A percentile compares a stretch with the other conserved stretches of the same genome.
Evolutionary conservation across 2,888 invertebrate genomes (phyloP).

Genomic region (Eulithis prunata): DNA sequence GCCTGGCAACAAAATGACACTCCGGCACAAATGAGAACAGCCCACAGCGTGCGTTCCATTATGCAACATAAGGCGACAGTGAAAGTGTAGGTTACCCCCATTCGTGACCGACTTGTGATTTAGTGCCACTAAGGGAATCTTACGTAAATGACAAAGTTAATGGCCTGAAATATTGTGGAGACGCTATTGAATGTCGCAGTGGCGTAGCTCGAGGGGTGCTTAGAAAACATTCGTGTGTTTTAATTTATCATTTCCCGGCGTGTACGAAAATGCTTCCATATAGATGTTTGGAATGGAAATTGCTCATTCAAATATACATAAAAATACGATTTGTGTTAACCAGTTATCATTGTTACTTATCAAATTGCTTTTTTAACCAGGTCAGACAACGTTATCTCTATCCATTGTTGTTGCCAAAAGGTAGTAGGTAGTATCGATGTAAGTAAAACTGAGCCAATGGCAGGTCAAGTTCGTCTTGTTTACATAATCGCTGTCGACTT

Average conservation of each 20-base stretch:
- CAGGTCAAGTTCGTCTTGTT: slow-evolving; percentile 63
- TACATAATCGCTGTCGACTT: slow-evolving; percentile 22
- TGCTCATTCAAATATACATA: slow-evolving; percentile 23
- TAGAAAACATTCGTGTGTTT: slow-evolving; percentile 39
- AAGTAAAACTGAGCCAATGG: slow-evolving; percentile 44
- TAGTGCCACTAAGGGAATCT: slow-evolving; percentile 43
- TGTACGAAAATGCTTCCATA: slow-evolving; percentile 10
- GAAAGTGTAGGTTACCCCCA: slow-evolving; percentile 50
- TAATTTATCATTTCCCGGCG: slow-evolving; percentile 45
- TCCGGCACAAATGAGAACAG: slow-evolving; percentile 29
- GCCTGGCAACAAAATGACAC: slow-evolving; percentile 26
- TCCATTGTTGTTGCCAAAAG: slow-evolving; percentile 52
- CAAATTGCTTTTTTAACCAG: slow-evolving; percentile 34
- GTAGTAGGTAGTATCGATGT: slow-evolving; percentile 39
- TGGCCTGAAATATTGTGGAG: slow-evolving; percentile 39
- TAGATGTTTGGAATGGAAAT: slow-evolving; percentile 16
- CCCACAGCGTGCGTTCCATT: slow-evolving; percentile 35
- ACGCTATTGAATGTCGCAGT: slow-evolving; percentile 34
- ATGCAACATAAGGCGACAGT: slow-evolving; percentile 52
- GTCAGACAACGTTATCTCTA: slow-evolving; percentile 45
- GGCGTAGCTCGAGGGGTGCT: slow-evolving; percentile 43
- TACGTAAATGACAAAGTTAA: slow-evolving; percentile 44
- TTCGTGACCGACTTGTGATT: slow-evolving; percentile 50
- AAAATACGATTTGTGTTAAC: neutral
- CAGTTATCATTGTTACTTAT: neutral